A percentile compares a stretch with the other conserved stretches of the same genome.
These are phyloP conservation scores for Acleris cristana DNA, from an alignment of 2,888 invertebrate genomes.

Conservation along the genomic window DNA sequence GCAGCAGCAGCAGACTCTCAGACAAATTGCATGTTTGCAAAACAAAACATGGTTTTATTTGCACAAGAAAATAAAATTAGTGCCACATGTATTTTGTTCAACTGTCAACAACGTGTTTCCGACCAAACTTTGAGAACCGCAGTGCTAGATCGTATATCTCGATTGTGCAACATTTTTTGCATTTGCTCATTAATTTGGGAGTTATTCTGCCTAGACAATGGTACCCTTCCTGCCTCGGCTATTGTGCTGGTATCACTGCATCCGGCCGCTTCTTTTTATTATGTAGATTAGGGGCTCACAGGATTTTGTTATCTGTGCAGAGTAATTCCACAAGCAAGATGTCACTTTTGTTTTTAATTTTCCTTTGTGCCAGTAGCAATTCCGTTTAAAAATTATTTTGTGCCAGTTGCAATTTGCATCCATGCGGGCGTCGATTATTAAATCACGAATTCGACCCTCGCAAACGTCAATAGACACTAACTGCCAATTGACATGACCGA, in stretches of 20 bases:
- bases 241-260: constrained; percentile 75
- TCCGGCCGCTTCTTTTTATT: constrained; percentile 78
- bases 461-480: constrained; percentile 68
- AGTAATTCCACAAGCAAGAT: constrained; percentile 18
- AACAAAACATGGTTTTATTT: too few relatives aligned
- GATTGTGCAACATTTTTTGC: constrained; percentile 81
- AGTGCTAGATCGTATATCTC: constrained; percentile 70
- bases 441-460: constrained; percentile 50
- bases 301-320: constrained; percentile 53
- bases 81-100: too few relatives aligned
- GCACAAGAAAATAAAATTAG: too few relatives aligned
- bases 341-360: constrained; percentile 23
- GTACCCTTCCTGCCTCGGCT: constrained; percentile 72
- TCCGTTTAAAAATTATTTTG: constrained; percentile 7
- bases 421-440: constrained; percentile 39
- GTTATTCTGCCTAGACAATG: constrained; percentile 74
- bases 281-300: constrained; percentile 79
- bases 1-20: too few relatives aligned
- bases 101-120: neutral
- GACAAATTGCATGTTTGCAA: too few relatives aligned
- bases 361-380: constrained; percentile 24
- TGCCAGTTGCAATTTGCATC: constrained; percentile 31
- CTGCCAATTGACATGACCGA: constrained; percentile 80
- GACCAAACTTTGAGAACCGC: constrained; percentile 61
- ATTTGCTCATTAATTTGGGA: constrained; percentile 80